Percentiles rank a stretch among this genome's conserved stretches.
These are phyloP conservation scores for Venustaconcha ellipsiformis DNA, from an alignment of 1,140 invertebrate species.

Conservation along the genomic window DNA sequence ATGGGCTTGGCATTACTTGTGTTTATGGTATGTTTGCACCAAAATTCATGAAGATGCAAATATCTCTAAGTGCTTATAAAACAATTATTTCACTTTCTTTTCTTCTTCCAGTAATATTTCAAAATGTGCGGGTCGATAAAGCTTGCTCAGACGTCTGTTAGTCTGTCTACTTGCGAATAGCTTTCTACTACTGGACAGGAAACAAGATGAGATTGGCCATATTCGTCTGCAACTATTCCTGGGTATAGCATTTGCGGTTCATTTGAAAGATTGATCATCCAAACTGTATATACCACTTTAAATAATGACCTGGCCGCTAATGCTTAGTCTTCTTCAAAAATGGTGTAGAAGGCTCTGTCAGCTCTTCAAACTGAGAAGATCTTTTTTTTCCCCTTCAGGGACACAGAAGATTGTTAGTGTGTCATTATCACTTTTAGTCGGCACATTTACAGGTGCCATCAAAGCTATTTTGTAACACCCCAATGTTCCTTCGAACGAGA, in stretches of 20 bases:
- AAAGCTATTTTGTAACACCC: slow-evolving; percentile 3
- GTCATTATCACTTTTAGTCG: slow-evolving; percentile 2
- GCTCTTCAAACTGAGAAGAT: no score
- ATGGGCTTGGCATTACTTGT: slow-evolving; percentile 1
- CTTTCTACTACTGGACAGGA: neutral
- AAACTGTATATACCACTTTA: neutral
- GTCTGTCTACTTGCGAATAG: neutral
- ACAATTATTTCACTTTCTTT: neutral
- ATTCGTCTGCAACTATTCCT: neutral
- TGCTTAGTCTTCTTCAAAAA: neutral
- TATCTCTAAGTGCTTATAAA: no score
- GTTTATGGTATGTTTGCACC: slow-evolving; percentile 1
- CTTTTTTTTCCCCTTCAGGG: neutral
- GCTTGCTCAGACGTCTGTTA: neutral
- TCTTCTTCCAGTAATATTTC: neutral
- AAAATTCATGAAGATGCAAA: no score
- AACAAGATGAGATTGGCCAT: neutral
- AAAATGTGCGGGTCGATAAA: neutral
- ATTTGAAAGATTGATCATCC: neutral
- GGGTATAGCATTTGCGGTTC: neutral
- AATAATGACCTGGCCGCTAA: neutral
- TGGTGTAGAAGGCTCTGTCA: no score
- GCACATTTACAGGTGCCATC: neutral
- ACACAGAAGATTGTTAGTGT: neutral
- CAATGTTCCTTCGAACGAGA: neutral